phyloP scores from a whole-genome alignment of 2,113 vertebrate genomes.

The Seriola quinqueradiata region DNA sequence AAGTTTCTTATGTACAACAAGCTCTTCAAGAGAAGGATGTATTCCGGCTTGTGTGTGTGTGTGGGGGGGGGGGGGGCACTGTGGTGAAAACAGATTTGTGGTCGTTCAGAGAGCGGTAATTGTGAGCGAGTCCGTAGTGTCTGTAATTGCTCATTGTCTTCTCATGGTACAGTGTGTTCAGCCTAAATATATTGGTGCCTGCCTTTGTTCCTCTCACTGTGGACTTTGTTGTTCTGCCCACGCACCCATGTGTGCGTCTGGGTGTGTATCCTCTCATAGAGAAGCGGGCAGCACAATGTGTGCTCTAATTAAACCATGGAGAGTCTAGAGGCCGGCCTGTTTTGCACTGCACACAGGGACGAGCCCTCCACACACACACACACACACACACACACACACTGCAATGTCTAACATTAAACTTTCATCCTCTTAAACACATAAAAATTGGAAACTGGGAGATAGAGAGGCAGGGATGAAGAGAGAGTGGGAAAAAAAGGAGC shows the following conservation, averaged over 20 bases:
- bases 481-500: conserved; percentile 20
- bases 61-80: neutral
- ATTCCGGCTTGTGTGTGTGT: neutral
- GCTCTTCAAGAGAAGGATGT: conserved; percentile 27
- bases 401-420: conserved; percentile 31
- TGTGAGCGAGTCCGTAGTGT: conserved; percentile 2
- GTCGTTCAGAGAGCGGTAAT: conserved; percentile 32
- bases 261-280: conserved; percentile 10
- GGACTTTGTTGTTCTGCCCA: conserved; percentile 60
- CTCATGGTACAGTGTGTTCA: conserved; percentile 33
- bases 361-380: conserved; percentile 35
- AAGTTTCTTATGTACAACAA: conserved; percentile 43
- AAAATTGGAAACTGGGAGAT: conserved; percentile 48
- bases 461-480: conserved; percentile 15
- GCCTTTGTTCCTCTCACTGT: conserved; percentile 53
- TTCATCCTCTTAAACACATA: conserved; percentile 50
- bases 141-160: conserved; percentile 51
- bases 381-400: conserved; percentile 1
- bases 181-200: conserved; percentile 41
- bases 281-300: conserved; percentile 22
- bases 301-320: conserved; percentile 76
- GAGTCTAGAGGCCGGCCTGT: conserved; percentile 46
- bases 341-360: conserved; percentile 14
- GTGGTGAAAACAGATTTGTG: conserved; percentile 16
- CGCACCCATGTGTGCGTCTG: conserved; percentile 30